phyloP scores from a whole-genome alignment of 2,797 vertebrate genomes.

The Danio aesculapii region DNA sequence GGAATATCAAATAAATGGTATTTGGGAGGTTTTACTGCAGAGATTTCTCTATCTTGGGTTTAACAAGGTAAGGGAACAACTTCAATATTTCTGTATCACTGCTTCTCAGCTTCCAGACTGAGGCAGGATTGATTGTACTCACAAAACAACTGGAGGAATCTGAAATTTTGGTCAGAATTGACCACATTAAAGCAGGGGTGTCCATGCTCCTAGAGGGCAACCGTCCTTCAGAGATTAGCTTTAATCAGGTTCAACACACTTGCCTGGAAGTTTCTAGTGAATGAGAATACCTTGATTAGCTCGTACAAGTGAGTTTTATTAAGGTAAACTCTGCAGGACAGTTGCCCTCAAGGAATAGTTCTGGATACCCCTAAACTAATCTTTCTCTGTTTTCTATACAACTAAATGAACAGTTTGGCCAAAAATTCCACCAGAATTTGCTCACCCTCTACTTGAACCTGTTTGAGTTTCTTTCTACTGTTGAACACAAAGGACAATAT shows the following conservation, averaged over 20 bases:
- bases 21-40: slow-evolving; percentile 38
- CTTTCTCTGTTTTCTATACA: too few species aligned
- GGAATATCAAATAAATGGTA: slow-evolving; percentile 46
- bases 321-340: too few species aligned
- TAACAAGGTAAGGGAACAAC: slow-evolving; percentile 27
- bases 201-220: neutral
- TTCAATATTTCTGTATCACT: slow-evolving; percentile 12
- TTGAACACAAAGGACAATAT: too few species aligned
- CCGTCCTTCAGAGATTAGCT: neutral
- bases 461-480: too few species aligned
- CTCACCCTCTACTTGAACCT: too few species aligned
- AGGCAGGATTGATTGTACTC: slow-evolving; percentile 23
- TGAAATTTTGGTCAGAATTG: neutral
- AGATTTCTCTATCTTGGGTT: slow-evolving; percentile 43
- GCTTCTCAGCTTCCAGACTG: slow-evolving; percentile 30
- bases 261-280: neutral
- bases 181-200: too few species aligned
- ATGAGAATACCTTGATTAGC: neutral
- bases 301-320: neutral
- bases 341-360: too few species aligned
- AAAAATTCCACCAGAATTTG: too few species aligned
- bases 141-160: slow-evolving; percentile 16
- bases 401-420: too few species aligned
- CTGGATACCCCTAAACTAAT: too few species aligned
- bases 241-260: neutral